A percentile compares a stretch with the other conserved stretches of the same genome.
These are phyloP conservation scores for Perca fluviatilis DNA, from an alignment of 2,113 vertebrate species.

Conservation along the genomic window DNA sequence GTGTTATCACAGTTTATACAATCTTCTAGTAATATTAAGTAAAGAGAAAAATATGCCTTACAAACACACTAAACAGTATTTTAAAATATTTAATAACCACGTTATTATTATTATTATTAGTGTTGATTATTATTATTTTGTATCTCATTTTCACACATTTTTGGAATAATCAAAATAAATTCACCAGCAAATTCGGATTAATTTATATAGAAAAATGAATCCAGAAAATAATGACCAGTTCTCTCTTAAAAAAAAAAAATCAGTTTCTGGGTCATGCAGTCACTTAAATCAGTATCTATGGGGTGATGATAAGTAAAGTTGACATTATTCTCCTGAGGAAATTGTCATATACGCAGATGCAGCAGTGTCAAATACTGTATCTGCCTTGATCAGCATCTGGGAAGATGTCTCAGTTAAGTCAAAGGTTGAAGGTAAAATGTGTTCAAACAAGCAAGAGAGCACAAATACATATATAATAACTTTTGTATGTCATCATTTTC, in stretches of 20 bases:
- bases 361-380: constrained; percentile 4
- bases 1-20: background rate
- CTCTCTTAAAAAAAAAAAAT: too few relatives aligned
- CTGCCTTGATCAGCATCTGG: background rate
- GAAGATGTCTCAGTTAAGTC: background rate
- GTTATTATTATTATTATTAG: background rate
- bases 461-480: constrained; percentile 15
- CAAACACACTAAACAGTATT: background rate
- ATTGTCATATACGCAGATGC: background rate
- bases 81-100: background rate
- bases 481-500: constrained; percentile 23
- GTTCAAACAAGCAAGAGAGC: constrained; percentile 8
- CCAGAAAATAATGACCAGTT: constrained; percentile 5
- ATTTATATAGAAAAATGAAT: constrained; percentile 13
- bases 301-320: background rate
- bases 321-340: background rate
- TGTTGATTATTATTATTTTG: background rate
- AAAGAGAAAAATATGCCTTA: background rate
- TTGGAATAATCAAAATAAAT: background rate
- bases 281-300: background rate
- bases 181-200: constrained; percentile 2
- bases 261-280: background rate
- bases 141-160: constrained; percentile 6
- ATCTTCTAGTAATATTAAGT: background rate
- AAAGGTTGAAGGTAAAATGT: constrained; percentile 5